These are phyloP conservation scores for Emydura subglobosa DNA, from an alignment of 2,113 vertebrate genomes.

Conservation along the genomic window DNA sequence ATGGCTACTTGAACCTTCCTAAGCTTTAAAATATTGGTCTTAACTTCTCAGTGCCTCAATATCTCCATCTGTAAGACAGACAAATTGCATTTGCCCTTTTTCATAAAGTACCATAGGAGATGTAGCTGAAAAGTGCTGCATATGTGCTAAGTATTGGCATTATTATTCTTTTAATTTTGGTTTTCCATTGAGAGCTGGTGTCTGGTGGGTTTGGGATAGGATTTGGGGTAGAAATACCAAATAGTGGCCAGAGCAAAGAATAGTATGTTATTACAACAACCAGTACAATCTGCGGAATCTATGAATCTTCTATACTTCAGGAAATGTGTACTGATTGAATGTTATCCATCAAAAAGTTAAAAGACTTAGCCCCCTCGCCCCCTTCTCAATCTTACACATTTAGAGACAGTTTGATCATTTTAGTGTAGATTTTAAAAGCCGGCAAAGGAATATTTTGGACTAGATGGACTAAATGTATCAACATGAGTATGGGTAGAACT, in stretches of 20 bases:
- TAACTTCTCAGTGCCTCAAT: not conserved
- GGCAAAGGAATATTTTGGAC: not conserved
- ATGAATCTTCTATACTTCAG: not conserved
- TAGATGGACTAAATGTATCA: not conserved
- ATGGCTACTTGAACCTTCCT: not conserved
- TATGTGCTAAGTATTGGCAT: not conserved
- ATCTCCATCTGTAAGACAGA: not conserved
- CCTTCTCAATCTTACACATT: not conserved
- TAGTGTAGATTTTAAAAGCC: not conserved
- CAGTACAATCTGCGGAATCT: not conserved
- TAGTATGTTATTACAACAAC: not conserved
- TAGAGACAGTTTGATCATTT: not conserved
- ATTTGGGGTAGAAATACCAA: not conserved
- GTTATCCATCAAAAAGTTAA: not conserved
- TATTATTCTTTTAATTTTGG: accelerated
- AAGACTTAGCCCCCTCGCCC: not conserved
- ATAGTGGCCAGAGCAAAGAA: not conserved
- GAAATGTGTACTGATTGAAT: not conserved
- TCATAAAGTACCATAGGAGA: not conserved
- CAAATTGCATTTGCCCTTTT: not conserved
- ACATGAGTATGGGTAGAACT: not conserved
- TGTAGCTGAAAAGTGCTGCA: not conserved
- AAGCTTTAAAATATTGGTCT: not conserved
- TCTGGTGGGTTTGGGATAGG: not conserved
- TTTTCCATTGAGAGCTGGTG: not conserved